Base-by-base conservation (phyloP, 2,888 invertebrate species). In the Shargacucullia verbasci region DNA sequence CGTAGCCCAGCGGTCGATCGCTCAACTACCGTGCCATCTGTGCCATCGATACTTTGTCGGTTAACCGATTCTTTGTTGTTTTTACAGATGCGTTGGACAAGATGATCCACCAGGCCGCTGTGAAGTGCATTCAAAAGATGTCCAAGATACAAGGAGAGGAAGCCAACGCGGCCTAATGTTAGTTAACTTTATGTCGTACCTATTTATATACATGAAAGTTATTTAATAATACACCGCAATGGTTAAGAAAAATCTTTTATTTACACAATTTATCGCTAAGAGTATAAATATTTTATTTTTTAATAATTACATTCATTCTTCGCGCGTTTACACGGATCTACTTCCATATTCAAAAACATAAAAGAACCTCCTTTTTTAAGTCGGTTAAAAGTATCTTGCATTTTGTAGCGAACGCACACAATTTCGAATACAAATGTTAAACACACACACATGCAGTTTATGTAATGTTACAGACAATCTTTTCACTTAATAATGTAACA, bases 41-140 rank as follows among this genome's bases (percentile, higher is more conserved):
- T n/a, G n/a, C n/a, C n/a, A n/a, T n/a, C n/a, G n/a, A n/a, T 20
- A 20, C 20, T 20, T 20, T 2, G 20, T 20, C 20, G n/a, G n/a
- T n/a, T n/a, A n/a, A n/a, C n/a, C n/a, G n/a, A n/a, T n/a, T n/a
- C n/a, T n/a, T n/a, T n/a, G 40, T 25, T 25, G 10, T 47, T 64
- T 31, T 81, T 75, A 10, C 91, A 98, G 97, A 97, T 94, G 95
- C 96, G 82, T 84, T 98, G 80, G 97, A 98, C 37, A 91, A 95
- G 14, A 95, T 95, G 59, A 96, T 98, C 53, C 97, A 97, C 83
- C 95, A 96, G 80, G 97, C 97, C 10, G 98, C 97, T 1, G 93
- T 96, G 33, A 97, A 97, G 79, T 95, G 95, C 38, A 87, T 97
- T 27, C 94, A 96, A 78, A 95, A 94, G 74, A 85, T 91, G 80